Conservation (phyloP, 1,140 invertebrate genomes). For the Colletes latitarsis region DNA sequence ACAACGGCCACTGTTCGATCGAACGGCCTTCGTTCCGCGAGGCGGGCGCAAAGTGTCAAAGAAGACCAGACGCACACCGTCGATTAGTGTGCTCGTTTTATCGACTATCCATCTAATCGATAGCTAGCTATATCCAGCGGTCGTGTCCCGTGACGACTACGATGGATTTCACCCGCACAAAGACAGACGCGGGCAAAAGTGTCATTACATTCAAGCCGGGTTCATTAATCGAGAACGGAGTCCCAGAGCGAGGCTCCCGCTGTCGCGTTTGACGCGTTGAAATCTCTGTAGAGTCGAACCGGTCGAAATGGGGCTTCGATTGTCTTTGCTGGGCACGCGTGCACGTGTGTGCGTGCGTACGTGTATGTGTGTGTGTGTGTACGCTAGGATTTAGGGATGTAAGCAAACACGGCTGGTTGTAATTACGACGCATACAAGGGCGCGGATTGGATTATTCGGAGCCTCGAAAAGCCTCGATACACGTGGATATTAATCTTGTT, state of each 20-base stretch:
- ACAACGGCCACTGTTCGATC: constrained; percentile 34
- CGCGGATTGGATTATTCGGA: constrained; percentile 13
- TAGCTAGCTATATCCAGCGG: not conserved
- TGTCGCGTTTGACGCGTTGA: constrained; percentile 29
- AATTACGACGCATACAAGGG: no score
- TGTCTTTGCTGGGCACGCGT: not conserved
- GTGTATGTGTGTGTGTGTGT: no score
- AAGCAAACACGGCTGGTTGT: not conserved
- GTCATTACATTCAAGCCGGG: not conserved
- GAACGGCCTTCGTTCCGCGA: not conserved
- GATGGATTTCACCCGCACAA: constrained; percentile 19
- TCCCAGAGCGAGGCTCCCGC: not conserved
- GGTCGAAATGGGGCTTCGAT: constrained; percentile 3
- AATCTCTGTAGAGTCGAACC: constrained; percentile 10
- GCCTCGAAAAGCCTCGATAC: not conserved
- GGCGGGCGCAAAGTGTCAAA: constrained; percentile 15
- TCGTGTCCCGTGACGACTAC: not conserved
- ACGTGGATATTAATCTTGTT: no score
- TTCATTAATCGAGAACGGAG: constrained; percentile 32
- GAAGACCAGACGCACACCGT: constrained; percentile 2
- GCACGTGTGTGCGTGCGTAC: not conserved
- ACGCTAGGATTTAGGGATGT: no score
- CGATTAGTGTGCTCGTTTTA: constrained; percentile 27
- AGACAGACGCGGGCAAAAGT: not conserved
- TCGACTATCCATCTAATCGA: constrained; percentile 36